phyloP scores from a whole-genome alignment of 1,140 invertebrate species.

The Halictus rubicundus region DNA sequence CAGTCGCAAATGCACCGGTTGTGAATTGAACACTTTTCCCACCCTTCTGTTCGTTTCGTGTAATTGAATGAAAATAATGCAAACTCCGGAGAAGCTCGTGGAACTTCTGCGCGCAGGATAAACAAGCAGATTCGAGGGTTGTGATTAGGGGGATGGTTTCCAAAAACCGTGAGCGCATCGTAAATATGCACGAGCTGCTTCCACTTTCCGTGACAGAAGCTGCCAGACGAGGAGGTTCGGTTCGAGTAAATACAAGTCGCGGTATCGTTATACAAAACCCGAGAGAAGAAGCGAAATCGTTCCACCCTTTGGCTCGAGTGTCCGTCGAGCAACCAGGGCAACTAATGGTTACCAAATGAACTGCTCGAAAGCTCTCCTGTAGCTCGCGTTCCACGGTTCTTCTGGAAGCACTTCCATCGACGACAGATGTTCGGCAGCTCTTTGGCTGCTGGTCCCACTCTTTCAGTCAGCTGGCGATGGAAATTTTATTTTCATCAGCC shows the following conservation, averaged over 20 bases:
- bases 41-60: no score
- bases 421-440: slow-evolving; percentile 63
- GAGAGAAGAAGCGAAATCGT: slow-evolving; percentile 6
- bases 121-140: background rate
- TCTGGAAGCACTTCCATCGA: slow-evolving; percentile 53
- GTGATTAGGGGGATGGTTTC: background rate
- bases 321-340: slow-evolving; percentile 18
- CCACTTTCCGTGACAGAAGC: background rate
- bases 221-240: background rate
- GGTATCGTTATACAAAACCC: slow-evolving; percentile 1
- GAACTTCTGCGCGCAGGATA: background rate
- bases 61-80: no score
- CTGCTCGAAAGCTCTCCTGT: slow-evolving; percentile 50
- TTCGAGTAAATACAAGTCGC: background rate
- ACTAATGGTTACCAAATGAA: slow-evolving; percentile 54
- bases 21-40: no score
- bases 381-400: slow-evolving; percentile 36
- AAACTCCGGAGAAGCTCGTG: no score
- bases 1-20: no score
- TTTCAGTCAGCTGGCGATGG: slow-evolving; percentile 19
- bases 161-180: background rate
- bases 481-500: slow-evolving; percentile 32
- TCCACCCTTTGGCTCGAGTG: slow-evolving; percentile 23
- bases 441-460: background rate
- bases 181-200: background rate